Evolutionary conservation across 2,113 vertebrate species (phyloP), one percentile per base, ranked within the genome.

Genomic region (Engystomops pustulosus): DNA sequence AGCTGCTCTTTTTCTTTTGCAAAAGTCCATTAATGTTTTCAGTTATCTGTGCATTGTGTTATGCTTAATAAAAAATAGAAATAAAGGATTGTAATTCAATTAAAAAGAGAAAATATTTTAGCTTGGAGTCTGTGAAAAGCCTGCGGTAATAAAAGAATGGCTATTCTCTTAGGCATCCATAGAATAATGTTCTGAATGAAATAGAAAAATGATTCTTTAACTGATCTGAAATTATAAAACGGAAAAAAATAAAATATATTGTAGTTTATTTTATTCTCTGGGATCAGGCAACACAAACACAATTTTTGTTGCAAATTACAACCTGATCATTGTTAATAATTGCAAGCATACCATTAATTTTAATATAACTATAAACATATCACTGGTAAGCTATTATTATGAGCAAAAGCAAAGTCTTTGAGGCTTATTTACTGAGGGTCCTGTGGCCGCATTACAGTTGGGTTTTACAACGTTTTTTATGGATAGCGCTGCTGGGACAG

Each of bases 71-170:
- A 78, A 38, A 6, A 32, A 41, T 58, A n/a, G 17, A 77, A 58
- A 51, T 38, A 23, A 14, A 17, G 51, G 51, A 25, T 41, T 78
- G 41, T 78, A 78, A 77, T 38, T 58, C n/a, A 55, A 77, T 58
- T 77, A 77, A 15, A 38, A 58, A 60, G 32, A 25, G n/a, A 53
- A 17, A 60, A 55, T 60, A 15, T 60, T 78, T 58, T 55, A 58
- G 34, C n/a, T 55, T 55, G 58, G 34, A 25, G 11, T 60, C 32
- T 41, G n/a, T 38, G 20, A 77, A 77, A 23, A 77, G 74, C 8
- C 5, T 17, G 32, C 12, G 3, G n/a, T 41, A 78, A 60, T 58
- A 78, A 60, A 17, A 36, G 11, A 60, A 41, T 15, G 9, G 14
- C 34, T 41, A 25, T 20, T 55, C 75, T 41, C 12, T 32, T 60